Evolutionary conservation across 2,113 vertebrate genomes (phyloP).

Genomic region (Aspiorhynchus laticeps): DNA sequence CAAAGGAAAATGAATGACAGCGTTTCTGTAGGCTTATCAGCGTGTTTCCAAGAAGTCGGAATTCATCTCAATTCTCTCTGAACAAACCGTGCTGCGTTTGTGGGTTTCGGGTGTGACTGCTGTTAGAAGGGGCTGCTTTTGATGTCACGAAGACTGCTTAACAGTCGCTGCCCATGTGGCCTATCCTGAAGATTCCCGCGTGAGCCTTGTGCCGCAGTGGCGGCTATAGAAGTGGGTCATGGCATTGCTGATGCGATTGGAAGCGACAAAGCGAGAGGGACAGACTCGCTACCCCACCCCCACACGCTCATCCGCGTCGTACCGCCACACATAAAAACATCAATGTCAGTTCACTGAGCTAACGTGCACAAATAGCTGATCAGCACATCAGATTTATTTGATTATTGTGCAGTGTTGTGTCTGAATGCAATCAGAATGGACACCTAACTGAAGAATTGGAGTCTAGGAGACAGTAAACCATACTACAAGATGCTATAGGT

Average conservation of each 20-base stretch:
- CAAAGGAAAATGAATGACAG: background rate
- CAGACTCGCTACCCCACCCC: slow-evolving; percentile 49
- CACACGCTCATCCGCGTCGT: slow-evolving; percentile 43
- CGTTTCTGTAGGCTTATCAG: background rate
- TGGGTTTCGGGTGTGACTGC: slow-evolving; percentile 23
- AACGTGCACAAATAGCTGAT: slow-evolving; percentile 20
- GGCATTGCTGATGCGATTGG: slow-evolving; percentile 67
- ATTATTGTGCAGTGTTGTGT: background rate
- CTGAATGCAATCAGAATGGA: background rate
- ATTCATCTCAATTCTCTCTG: background rate
- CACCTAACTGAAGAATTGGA: background rate
- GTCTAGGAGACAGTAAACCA: background rate
- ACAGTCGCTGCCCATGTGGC: slow-evolving; percentile 36
- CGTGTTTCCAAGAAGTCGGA: background rate
- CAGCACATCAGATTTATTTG: background rate
- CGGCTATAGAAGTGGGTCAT: slow-evolving; percentile 74
- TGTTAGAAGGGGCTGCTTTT: background rate
- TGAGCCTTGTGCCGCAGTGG: slow-evolving; percentile 37
- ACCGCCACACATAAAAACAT: slow-evolving; percentile 51
- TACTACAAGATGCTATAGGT: background rate
- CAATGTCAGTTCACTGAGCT: slow-evolving; percentile 26
- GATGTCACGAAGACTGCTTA: slow-evolving; percentile 45
- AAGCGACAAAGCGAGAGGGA: slow-evolving; percentile 64
- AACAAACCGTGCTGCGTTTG: background rate
- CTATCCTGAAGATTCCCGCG: slow-evolving; percentile 13